Evolutionary conservation across 2,888 invertebrate genomes (phyloP), one percentile per base, ranked within the genome.

Genomic region (Megalurothrips usitatus): DNA sequence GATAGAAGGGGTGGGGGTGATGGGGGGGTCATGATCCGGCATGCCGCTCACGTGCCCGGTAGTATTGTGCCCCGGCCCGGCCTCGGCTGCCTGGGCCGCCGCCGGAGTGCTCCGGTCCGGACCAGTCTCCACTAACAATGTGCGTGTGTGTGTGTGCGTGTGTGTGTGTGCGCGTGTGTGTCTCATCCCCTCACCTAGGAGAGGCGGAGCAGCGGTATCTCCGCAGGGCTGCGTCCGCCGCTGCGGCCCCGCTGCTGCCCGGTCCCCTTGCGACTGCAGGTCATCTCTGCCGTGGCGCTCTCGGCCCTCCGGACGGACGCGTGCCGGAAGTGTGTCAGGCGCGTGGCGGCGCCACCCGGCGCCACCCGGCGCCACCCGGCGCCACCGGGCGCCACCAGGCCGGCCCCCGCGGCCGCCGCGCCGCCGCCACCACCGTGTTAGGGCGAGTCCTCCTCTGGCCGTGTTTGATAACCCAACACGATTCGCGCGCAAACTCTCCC

Each of bases 61-160:
- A n/a, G 68, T 75, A 75, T 75, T 75, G 68, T 75, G 68, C 68
- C 68, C 23, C 26, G 58, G 58, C 58, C 34, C 34, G 34, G 34
- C 34, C 34, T 14, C 58, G n/a, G n/a, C n/a, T n/a, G n/a, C n/a
- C n/a, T n/a, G n/a, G n/a, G n/a, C n/a, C n/a, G n/a, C n/a, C n/a
- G 58, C 58, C 17, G 68, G 68, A 75, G 68, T 75, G 68, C 68
- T 75, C 68, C 68, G 58, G 34, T 43, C 34, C 58, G 68, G 68
- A 26, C 68, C 68, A 75, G 58, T n/a, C 58, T n/a, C 58, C 17
- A n/a, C 58, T 58, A 58, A 58, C 58, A 58, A 58, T 58, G 58
- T 58, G 58, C 6, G 58, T 58, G 58, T 12, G 58, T 19, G 58
- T 12, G 58, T 63, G n/a, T n/a, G 63, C n/a, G 63, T 9, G 63